Base-by-base conservation (phyloP, 2,888 invertebrate genomes). In the Bellardia pandia region DNA sequence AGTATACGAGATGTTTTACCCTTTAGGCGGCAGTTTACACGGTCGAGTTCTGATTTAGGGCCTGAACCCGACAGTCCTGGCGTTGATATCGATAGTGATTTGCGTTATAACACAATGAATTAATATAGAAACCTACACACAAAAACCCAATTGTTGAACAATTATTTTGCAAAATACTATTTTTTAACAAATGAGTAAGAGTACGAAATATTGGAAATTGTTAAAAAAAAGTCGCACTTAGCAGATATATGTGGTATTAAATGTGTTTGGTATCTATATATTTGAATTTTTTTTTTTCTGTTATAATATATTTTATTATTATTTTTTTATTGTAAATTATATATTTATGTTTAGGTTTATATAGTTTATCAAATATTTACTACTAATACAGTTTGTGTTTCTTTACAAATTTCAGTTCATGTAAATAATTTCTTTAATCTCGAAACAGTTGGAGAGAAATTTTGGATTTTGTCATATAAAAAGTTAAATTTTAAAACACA, bases 1-100 rank as follows among this genome's bases (percentile, higher is more conserved):
- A 97, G 97, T 62, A 95, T 98, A 91, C 94, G 95, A 86, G 95
- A 95, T 90, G 95, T 95, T 40, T 94, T 96, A 87, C 92, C 92
- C 13, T 90, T 91, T 30, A 91, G 91, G 69, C 90, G 91, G 51
- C 91, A 90, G 1, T 91, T 90, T 79, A 89, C 92, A 33, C 89
- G 90, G 78, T 92, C 91, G 40, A 91, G 84, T 77, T 89, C 92
- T 51, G 92, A 92, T 90, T 89, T 92, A 83, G 91, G 90, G 80
- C 89, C 91, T 5, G 92, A 92, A 83, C 90, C 91, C 6, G 89
- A 82, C 23, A 89, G 89, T 80, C 86, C 89, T 58, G 89, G 42
- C 79, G 90, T 90, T 72, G 90, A 90, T 60, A 89, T 91, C 30
- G 92, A 91, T 89, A 93, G 91, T 89, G 91, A 91, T 90, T 90